These are phyloP conservation scores for Agapetus fuscipes DNA, from an alignment of 2,888 invertebrate species.

Conservation along the genomic window DNA sequence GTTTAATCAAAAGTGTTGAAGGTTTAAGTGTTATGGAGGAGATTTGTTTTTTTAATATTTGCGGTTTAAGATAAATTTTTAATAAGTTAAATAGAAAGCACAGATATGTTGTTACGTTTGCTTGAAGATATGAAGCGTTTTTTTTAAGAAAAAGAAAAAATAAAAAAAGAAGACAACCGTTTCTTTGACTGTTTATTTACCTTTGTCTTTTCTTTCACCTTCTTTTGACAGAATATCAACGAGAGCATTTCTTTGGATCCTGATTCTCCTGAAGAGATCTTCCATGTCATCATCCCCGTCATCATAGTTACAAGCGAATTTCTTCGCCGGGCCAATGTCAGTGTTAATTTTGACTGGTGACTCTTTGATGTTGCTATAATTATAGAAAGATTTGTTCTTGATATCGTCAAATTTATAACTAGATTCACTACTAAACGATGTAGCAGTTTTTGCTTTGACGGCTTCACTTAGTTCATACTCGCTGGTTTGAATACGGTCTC, in stretches of 20 bases:
- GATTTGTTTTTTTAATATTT: no score
- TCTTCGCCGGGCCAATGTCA: not conserved
- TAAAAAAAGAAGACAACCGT: no score
- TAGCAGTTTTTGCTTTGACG: constrained; percentile 9
- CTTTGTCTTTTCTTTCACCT: constrained; percentile 31
- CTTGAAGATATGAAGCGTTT: not conserved
- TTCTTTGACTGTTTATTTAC: not conserved
- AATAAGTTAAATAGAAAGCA: no score
- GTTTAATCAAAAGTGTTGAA: no score
- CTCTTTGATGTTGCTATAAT: constrained; percentile 31
- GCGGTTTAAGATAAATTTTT: no score
- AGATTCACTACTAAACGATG: no score
- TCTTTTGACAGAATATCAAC: constrained; percentile 58
- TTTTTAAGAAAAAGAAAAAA: not conserved
- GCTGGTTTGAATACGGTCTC: constrained; percentile 9
- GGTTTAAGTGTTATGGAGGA: no score
- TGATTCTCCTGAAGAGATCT: constrained; percentile 52
- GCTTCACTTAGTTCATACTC: constrained; percentile 15
- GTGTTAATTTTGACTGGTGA: no score
- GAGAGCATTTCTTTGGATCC: constrained; percentile 59
- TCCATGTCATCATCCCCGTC: constrained; percentile 51
- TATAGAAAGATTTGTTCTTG: constrained; percentile 37
- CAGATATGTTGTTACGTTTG: no score
- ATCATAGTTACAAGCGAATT: not conserved
- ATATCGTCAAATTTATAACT: constrained; percentile 32